Conservation (phyloP, 1,140 invertebrate species). For the Brachionus asplanchnoidis region DNA sequence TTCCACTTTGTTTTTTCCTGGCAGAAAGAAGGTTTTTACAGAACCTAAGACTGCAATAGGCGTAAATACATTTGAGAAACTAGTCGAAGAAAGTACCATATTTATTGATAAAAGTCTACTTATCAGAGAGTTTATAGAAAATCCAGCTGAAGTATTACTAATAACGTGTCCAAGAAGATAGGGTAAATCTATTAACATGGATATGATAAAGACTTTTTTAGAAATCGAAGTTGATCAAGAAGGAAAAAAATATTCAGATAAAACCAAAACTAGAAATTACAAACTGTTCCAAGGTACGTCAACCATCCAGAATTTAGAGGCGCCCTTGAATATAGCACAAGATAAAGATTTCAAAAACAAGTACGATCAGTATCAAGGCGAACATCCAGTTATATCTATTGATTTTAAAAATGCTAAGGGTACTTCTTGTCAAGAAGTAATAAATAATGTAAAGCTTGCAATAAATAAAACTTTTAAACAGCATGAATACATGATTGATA, state of each 20-base stretch:
- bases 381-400: conserved; percentile 20
- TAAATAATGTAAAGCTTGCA: neutral
- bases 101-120: conserved; percentile 14
- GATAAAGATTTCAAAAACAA: conserved; percentile 9
- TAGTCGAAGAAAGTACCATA: neutral
- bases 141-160: neutral
- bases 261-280: conserved; percentile 31
- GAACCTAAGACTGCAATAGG: conserved; percentile 14
- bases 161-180: conserved; percentile 13
- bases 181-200: conserved; percentile 31
- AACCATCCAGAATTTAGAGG: neutral
- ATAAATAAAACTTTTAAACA: conserved; percentile 13
- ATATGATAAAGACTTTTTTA: conserved; percentile 28
- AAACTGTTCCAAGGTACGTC: neutral
- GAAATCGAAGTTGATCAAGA: conserved; percentile 17
- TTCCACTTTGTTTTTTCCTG: neutral
- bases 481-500: neutral
- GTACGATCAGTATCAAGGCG: neutral
- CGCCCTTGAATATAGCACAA: conserved; percentile 1
- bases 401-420: conserved; percentile 19
- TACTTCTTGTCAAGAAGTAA: neutral
- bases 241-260: conserved; percentile 23
- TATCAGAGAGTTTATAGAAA: neutral
- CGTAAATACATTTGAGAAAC: neutral
- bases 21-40: neutral